Evolutionary conservation across 2,113 vertebrate species (phyloP), one percentile per base, ranked within the genome.

Genomic region (Chamaea fasciata): DNA sequence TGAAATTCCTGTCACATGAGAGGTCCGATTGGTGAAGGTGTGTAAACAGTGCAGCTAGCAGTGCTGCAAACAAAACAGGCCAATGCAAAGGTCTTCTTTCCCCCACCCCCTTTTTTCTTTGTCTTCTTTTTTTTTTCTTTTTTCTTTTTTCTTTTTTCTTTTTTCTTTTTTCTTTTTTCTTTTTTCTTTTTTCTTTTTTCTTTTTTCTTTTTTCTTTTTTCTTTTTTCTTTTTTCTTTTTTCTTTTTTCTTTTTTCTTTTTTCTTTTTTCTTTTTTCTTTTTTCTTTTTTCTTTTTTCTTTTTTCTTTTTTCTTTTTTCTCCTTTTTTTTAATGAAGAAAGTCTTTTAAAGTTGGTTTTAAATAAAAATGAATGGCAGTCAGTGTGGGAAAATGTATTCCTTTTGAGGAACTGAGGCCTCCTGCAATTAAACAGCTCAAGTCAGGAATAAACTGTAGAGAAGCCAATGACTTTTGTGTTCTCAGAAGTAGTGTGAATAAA

Each of bases 101-200:
- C 5, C 11, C 22, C 31, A 16, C 26, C 27, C 5, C 7, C 6
- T 39, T 20, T 53, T 21, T 37, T 8, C 3, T 35, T 57, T 35
- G 23, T 15, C 21, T 0, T 4, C 27, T 9, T 17, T 10, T 28
- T 16, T 12, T 17, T 7, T 13, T 7, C 14, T 24, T 12, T 35
- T 14, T 57, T 19, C 9, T n/a, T n/a, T 14, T 23, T 23, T 6
- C 31, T 22, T 33, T 21, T n/a, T 15, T 20, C 0, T n/a, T n/a
- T n/a, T n/a, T n/a, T n/a, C 21, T 0, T 4, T 23, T 9, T 17
- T 10, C 24, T 16, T 12, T 17, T 7, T 13, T 7, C 14, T 24
- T 12, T 35, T 14, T n/a, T n/a, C 6, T 39, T 20, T 53, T 21
- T 37, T 8, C 3, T 35, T 57, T 35, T 23, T 15, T n/a, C 21